phyloP scores from a whole-genome alignment of 1,140 invertebrate genomes.

The Frieseomelitta varia region DNA sequence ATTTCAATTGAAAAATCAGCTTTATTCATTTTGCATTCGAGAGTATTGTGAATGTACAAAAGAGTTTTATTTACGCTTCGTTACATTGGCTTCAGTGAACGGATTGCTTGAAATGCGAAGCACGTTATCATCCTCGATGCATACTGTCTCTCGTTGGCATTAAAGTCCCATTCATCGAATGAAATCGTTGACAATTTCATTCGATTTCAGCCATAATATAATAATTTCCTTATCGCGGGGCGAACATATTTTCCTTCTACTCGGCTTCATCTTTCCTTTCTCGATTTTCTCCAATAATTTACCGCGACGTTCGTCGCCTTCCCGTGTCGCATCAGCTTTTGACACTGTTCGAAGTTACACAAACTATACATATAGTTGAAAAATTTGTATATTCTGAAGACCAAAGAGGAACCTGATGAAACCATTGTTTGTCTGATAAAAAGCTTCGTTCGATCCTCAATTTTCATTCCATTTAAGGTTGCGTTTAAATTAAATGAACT shows the following conservation, averaged over 20 bases:
- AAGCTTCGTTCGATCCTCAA: too few species aligned
- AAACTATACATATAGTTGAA: neutral
- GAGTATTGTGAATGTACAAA: neutral
- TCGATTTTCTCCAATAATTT: slow-evolving; percentile 19
- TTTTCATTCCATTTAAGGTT: too few species aligned
- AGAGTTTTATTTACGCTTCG: neutral
- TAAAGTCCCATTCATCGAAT: slow-evolving; percentile 2
- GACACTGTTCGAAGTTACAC: neutral
- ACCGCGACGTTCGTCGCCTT: slow-evolving; percentile 30
- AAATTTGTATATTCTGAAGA: slow-evolving; percentile 1
- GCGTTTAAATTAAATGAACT: too few species aligned
- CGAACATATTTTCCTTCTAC: slow-evolving; percentile 28
- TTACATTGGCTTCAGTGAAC: neutral
- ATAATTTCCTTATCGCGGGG: slow-evolving; percentile 35
- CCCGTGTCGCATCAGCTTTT: neutral
- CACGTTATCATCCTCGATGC: slow-evolving; percentile 8
- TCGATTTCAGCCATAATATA: slow-evolving; percentile 12
- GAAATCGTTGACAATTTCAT: neutral
- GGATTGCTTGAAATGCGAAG: neutral
- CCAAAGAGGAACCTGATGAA: neutral
- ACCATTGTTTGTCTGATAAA: neutral
- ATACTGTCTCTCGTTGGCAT: neutral
- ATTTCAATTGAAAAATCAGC: neutral
- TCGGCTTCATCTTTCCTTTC: slow-evolving; percentile 13
- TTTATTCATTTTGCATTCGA: neutral